Conservation (phyloP, 2,113 vertebrate genomes). For the Oryctolagus cuniculus region DNA sequence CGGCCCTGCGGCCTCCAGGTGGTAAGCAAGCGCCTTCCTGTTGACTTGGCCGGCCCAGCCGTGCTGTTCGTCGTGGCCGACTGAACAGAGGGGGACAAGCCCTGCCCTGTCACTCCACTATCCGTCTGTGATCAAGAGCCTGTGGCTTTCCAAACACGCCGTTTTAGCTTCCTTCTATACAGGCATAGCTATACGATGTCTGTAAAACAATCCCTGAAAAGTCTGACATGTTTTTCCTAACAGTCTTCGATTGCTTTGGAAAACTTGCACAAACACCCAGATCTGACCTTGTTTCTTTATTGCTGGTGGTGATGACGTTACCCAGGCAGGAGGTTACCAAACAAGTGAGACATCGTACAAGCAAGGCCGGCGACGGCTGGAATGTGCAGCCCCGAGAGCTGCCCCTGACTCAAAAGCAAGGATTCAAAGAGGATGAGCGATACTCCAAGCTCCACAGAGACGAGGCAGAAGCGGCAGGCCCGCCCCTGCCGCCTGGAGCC, state of each 20-base stretch:
- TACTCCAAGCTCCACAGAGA: background rate
- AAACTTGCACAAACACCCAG: constrained; percentile 15
- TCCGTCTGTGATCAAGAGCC: background rate
- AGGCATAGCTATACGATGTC: background rate
- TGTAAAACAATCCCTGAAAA: background rate
- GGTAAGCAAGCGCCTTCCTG: background rate
- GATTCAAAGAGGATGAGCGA: too few species aligned
- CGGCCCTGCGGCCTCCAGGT: background rate
- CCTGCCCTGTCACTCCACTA: background rate
- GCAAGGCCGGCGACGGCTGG: background rate
- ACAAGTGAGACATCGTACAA: background rate
- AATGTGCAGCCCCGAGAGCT: background rate
- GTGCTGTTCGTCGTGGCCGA: background rate
- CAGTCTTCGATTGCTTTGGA: background rate
- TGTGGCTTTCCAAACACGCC: background rate
- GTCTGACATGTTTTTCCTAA: background rate
- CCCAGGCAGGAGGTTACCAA: background rate
- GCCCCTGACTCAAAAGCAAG: background rate
- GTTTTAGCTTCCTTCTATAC: background rate
- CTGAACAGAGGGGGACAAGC: background rate
- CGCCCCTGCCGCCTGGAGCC: too few species aligned
- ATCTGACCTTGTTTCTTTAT: background rate
- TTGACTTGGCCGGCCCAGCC: background rate
- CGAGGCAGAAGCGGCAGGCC: too few species aligned
- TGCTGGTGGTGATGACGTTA: background rate